Conservation (phyloP, 1,140 invertebrate species). For the Lasioglossum baleicum region DNA sequence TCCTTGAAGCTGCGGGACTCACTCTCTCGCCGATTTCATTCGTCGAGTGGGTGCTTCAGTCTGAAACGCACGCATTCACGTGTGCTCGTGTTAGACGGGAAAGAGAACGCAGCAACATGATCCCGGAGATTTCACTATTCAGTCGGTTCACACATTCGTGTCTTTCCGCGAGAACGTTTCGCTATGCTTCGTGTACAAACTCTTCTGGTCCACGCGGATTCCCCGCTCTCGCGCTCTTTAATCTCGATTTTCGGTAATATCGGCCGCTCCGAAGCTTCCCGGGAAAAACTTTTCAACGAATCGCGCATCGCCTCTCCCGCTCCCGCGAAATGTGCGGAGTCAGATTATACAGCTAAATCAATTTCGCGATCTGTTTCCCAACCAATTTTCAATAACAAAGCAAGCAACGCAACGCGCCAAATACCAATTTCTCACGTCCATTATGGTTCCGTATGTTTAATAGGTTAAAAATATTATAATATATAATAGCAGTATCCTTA, state of each 20-base stretch:
- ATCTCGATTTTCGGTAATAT: conserved; percentile 10
- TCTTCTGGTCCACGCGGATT: background rate
- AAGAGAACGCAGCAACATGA: conserved; percentile 34
- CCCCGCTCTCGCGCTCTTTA: background rate
- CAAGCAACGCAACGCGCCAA: too few species aligned
- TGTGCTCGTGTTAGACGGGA: conserved; percentile 26
- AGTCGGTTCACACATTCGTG: background rate
- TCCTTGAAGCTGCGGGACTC: conserved; percentile 53
- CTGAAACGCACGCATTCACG: conserved; percentile 24
- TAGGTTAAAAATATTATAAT: too few species aligned
- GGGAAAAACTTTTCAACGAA: background rate
- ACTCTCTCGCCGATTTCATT: conserved; percentile 36
- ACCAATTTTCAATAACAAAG: too few species aligned
- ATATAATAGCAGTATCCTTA: too few species aligned
- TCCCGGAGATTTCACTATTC: conserved; percentile 34
- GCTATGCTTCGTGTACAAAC: conserved; percentile 9
- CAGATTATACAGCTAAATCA: too few species aligned
- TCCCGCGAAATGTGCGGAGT: too few species aligned
- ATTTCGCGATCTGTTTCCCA: too few species aligned
- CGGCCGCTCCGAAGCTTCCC: background rate
- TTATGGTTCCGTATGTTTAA: too few species aligned
- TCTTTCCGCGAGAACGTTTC: conserved; percentile 22
- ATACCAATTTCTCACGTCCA: too few species aligned
- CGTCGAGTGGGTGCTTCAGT: conserved; percentile 7
- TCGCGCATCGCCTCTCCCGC: too few species aligned